These are phyloP conservation scores for Cyrtonyx montezumae DNA, from an alignment of 2,113 vertebrate genomes.

Conservation along the genomic window DNA sequence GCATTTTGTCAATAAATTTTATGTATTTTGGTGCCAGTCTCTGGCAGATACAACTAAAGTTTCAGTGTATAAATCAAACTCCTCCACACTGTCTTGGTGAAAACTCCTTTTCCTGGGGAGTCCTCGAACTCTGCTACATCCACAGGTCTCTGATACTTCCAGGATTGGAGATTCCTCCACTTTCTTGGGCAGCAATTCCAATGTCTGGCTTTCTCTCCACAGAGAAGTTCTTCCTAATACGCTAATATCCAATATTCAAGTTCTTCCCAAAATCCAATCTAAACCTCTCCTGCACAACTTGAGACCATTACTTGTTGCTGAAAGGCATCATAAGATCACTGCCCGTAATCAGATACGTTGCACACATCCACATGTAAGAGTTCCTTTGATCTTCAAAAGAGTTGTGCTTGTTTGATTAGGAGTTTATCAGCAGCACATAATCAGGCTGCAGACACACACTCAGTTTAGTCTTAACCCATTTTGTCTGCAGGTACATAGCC, in stretches of 20 bases:
- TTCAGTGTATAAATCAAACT: slow-evolving; percentile 47
- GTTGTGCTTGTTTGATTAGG: slow-evolving; percentile 23
- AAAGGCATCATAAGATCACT: background rate
- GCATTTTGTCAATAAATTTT: background rate
- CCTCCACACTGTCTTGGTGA: slow-evolving; percentile 11
- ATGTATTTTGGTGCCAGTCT: slow-evolving; percentile 1
- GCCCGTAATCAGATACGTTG: background rate
- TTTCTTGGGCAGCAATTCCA: background rate
- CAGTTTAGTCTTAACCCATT: background rate
- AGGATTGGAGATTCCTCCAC: background rate
- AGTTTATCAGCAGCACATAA: slow-evolving; percentile 38
- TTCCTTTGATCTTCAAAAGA: slow-evolving; percentile 58
- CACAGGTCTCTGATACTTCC: background rate
- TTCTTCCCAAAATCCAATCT: background rate
- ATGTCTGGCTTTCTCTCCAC: background rate
- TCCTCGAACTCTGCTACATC: background rate
- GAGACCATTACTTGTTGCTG: background rate
- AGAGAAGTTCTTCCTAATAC: background rate
- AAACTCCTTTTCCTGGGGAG: background rate
- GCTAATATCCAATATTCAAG: background rate
- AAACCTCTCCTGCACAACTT: background rate
- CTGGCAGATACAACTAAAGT: background rate
- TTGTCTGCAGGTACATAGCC: slow-evolving; percentile 5
- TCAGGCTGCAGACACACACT: background rate
- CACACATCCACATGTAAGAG: background rate